Evolutionary conservation across 2,888 invertebrate species (phyloP).

Genomic region (Euclidia mi): DNA sequence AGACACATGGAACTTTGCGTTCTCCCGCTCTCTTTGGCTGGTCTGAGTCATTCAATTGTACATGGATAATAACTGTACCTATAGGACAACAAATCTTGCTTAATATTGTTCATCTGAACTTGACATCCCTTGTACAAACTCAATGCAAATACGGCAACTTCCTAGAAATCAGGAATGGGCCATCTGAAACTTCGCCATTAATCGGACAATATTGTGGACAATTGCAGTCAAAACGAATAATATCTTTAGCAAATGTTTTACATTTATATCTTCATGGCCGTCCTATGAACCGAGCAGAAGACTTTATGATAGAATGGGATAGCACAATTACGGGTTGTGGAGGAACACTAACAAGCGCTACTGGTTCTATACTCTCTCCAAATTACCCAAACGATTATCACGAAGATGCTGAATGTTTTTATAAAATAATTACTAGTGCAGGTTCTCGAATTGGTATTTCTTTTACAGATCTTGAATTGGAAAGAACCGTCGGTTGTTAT

Average conservation of each 20-base stretch:
- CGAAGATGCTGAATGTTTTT: conserved; percentile 93
- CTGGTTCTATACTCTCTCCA: conserved; percentile 95
- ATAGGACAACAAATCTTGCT: conserved; percentile 93
- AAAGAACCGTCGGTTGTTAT: conserved; percentile 88
- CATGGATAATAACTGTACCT: conserved; percentile 94
- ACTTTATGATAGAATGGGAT: conserved; percentile 91
- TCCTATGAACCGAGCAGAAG: conserved; percentile 89
- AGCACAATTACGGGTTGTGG: conserved; percentile 93
- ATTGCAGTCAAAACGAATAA: conserved; percentile 90
- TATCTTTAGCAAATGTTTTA: conserved; percentile 94
- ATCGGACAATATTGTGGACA: conserved; percentile 95
- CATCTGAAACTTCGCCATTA: conserved; percentile 92
- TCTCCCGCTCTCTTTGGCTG: conserved; percentile 96
- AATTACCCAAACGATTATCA: conserved; percentile 95
- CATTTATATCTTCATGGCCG: conserved; percentile 95
- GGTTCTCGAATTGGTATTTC: conserved; percentile 92
- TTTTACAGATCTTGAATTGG: conserved; percentile 93
- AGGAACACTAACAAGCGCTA: conserved; percentile 92
- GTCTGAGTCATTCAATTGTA: conserved; percentile 94
- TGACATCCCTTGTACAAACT: conserved; percentile 88
- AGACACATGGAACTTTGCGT: conserved; percentile 92
- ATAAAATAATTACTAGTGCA: conserved; percentile 93
- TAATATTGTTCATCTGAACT: conserved; percentile 86
- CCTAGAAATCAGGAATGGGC: conserved; percentile 93
- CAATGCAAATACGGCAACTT: conserved; percentile 78